Percentiles rank a stretch among this genome's conserved stretches.
Evolutionary conservation across 2,113 vertebrate genomes (phyloP).

Genomic region (Caretta caretta): DNA sequence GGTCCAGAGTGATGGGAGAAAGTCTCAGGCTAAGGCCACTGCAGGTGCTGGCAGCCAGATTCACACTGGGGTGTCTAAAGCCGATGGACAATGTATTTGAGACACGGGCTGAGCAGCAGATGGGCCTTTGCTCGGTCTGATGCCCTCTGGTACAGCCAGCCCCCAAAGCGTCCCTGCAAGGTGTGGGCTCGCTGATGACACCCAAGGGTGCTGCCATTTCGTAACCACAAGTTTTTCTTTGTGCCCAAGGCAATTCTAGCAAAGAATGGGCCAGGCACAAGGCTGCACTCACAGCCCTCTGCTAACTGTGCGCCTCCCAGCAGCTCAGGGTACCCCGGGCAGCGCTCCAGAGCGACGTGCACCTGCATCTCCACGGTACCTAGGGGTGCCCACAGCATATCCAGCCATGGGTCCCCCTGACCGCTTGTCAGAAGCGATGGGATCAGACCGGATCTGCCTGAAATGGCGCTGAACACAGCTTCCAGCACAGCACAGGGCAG

Average conservation of each 20-base stretch:
- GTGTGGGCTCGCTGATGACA: rapidly evolving
- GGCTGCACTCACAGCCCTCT: neutral
- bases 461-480: rapidly evolving
- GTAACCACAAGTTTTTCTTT: neutral
- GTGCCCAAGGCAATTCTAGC: neutral
- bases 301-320: neutral
- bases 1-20: neutral
- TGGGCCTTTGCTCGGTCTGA: no score
- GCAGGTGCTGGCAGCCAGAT: neutral
- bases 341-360: rapidly evolving
- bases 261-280: neutral
- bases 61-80: neutral
- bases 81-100: rapidly evolving
- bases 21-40: neutral
- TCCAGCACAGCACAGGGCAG: rapidly evolving
- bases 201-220: neutral
- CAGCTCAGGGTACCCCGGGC: neutral
- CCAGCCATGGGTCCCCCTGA: rapidly evolving
- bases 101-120: rapidly evolving
- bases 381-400: neutral
- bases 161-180: neutral
- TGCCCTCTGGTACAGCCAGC: neutral
- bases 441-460: rapidly evolving
- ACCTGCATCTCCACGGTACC: neutral
- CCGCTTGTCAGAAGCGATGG: rapidly evolving